Base-by-base conservation (phyloP, 2,888 invertebrate species). In the Himalopsyche japonica region DNA sequence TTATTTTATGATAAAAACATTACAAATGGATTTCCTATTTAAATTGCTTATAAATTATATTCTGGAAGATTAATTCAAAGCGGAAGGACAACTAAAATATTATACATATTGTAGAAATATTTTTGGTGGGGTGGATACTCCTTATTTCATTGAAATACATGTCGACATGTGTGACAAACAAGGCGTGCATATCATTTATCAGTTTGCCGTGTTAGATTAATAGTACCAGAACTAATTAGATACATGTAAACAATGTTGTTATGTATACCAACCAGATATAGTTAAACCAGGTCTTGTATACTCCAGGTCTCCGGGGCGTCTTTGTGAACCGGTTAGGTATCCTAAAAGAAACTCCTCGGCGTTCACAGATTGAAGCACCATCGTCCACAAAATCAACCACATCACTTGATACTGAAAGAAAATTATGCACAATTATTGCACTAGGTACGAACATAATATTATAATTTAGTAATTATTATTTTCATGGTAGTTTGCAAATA, bases 321-420 rank as follows among this genome's bases (percentile, higher is more conserved):
- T 92, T 89, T 96, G 95, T 15, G 97, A 96, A 5, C 97, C 97
- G 1, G 97, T 97, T 87, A 97, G 91, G 90, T 97, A 97, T 79
- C 97, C 97, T 86, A 97, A 92, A 27, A 94, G 95, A 89, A 96
- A 96, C 79, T 93, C 94, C 88, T 96, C 94, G 34, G 92, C 91
- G 27, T 70, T 70, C 70, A 10, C 70, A 10, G 70, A 70, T 70
- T 70, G 70, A 70, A 70, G 70, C 24, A 70, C 70, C 27, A 70
- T 70, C 70, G 70, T 30, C 70, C 70, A 70, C 70, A 70, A 27
- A 70, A 70, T 70, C 27, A 70, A 70, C 70, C 70, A 70, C 70
- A 70, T 70, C 70, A 70, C 70, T 70, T 30, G 70, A 70, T 30
- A 70, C 70, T 70, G 30, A 4, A 70, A 70, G 30, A 70, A 70